Conservation (phyloP, 2,888 invertebrate genomes). For the Agrotis ipsilon region DNA sequence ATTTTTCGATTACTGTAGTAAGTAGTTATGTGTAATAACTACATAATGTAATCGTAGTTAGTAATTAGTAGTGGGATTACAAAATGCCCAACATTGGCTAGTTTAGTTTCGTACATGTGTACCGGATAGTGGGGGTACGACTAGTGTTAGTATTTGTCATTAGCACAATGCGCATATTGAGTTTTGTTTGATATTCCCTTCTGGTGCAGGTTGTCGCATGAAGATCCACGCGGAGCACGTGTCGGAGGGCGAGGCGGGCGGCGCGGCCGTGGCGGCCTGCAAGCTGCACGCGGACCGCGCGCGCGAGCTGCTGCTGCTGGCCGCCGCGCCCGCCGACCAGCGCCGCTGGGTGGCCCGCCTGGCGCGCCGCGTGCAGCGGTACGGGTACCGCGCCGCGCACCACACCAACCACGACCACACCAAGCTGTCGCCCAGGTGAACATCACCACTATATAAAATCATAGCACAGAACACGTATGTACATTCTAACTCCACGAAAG, state of each 20-base stretch:
- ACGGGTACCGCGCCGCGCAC: slow-evolving; percentile 96
- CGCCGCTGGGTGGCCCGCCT: slow-evolving; percentile 93
- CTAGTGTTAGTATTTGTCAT: too few relatives aligned
- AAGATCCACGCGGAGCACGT: slow-evolving; percentile 99
- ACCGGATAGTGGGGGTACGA: too few relatives aligned
- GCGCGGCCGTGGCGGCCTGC: slow-evolving; percentile 97
- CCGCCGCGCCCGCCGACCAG: slow-evolving; percentile 91
- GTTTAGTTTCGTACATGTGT: neutral
- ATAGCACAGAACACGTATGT: neutral
- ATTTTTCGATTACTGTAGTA: too few relatives aligned
- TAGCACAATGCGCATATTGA: too few relatives aligned
- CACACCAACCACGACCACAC: too few relatives aligned
- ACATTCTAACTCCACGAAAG: neutral
- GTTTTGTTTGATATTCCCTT: neutral
- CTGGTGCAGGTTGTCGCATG: slow-evolving; percentile 95
- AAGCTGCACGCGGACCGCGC: slow-evolving; percentile 99
- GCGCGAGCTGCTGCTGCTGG: slow-evolving; percentile 97
- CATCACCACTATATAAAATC: too few relatives aligned
- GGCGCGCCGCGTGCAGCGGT: slow-evolving; percentile 95
- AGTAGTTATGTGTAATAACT: too few relatives aligned
- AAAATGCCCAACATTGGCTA: neutral
- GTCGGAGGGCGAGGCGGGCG: slow-evolving; percentile 93
- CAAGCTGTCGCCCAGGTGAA: too few relatives aligned
- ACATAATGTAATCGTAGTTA: slow-evolving; percentile 3
- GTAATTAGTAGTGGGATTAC: neutral